Base-by-base conservation (phyloP, 2,797 vertebrate species). In the Gymnopithys bicolor region DNA sequence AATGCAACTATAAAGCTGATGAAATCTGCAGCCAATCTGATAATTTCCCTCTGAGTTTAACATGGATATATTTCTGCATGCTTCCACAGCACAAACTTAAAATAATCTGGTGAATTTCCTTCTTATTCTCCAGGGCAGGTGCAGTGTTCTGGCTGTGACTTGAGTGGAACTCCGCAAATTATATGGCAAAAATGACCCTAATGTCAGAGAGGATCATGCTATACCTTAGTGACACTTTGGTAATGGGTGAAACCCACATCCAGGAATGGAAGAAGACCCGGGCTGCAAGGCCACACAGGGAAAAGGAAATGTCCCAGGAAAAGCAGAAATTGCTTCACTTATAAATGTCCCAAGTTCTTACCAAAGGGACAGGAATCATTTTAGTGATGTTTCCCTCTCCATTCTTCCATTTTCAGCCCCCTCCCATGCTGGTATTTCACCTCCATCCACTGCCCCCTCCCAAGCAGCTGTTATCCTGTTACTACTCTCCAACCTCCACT, bases 51-150 rank as follows among this genome's bases (percentile, higher is more conserved):
- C 91, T 41, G 32, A 80, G 71, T 91, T 94, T 81, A 78, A 86
- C 43, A 82, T 63, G 17, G 52, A 89, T 60, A 14, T 84, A 70
- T 43, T 77, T 70, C 74, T 79, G 39, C 45, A 90, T 43, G 70
- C 39, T 91, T 92, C 63, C 67, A 96, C 63, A 60, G 64, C 84
- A 92, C 73, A 74, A 94, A 43, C 90, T 94, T 89, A 79, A 93
- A 94, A 94, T 73, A 95, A 94, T 24, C 59, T 83, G 64, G 19
- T 81, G 74, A 88, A 90, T 87, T 90, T 96, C 74, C 67, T 91
- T 39, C 32, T 86, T 37, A 81, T 70, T 73, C 68, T 95, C 76
- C 0, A 0, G 48, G 66, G 80, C 83, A 93, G 33, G 63, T 48
- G 10, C 49, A 90, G 85, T 13, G 45, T 67, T 92, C 55, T 77